These are phyloP conservation scores for Esox niger DNA, from an alignment of 2,113 vertebrate genomes.

Conservation along the genomic window DNA sequence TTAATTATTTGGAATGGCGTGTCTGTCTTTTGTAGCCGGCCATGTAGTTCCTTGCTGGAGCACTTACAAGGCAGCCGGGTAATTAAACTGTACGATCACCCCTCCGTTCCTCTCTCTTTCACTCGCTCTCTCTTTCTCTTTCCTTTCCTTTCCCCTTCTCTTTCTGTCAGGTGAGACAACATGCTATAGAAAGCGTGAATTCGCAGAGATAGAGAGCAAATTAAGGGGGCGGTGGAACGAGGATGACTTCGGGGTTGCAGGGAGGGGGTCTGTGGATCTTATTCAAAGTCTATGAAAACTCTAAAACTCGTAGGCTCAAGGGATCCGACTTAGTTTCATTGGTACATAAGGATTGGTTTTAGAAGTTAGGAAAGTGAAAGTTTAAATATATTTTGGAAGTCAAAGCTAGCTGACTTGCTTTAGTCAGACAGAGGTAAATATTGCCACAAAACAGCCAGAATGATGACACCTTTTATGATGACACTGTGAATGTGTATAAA, in stretches of 20 bases:
- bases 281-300: constrained; percentile 41
- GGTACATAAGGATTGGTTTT: background rate
- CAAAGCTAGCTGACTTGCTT: background rate
- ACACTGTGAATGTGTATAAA: background rate
- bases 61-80: constrained; percentile 76
- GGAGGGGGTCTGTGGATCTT: constrained; percentile 33
- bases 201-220: constrained; percentile 60
- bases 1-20: constrained; percentile 67
- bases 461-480: background rate
- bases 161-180: constrained; percentile 68
- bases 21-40: constrained; percentile 71
- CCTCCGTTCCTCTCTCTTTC: constrained; percentile 26
- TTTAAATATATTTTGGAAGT: background rate
- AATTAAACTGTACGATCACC: constrained; percentile 77
- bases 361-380: background rate
- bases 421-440: too few species aligned
- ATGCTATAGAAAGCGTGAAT: constrained; percentile 65
- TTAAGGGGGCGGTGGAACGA: constrained; percentile 60
- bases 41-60: constrained; percentile 74
- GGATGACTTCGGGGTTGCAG: background rate
- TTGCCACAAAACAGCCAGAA: background rate
- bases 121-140: constrained; percentile 21
- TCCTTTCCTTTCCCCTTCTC: constrained; percentile 16
- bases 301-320: constrained; percentile 23
- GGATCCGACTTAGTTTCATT: constrained; percentile 20